These are phyloP conservation scores for Diarsia dahlii DNA, from an alignment of 2,888 invertebrate species.

Conservation along the genomic window DNA sequence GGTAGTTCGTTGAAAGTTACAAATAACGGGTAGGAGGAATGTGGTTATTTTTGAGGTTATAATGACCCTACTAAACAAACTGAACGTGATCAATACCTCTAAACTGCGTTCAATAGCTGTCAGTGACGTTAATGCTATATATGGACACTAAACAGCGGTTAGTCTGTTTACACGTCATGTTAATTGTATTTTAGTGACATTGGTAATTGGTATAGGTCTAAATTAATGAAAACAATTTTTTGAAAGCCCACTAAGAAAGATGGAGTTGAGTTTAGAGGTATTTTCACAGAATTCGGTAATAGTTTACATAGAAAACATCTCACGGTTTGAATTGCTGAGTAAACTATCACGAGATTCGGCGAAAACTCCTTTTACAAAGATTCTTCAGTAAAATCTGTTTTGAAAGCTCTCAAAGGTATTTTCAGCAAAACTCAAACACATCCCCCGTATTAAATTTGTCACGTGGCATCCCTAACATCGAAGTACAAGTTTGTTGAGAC, in stretches of 20 bases:
- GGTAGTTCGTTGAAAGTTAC: slow-evolving; percentile 1
- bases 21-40: background rate
- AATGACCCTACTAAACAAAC: background rate
- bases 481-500: slow-evolving; percentile 71
- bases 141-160: background rate
- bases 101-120: background rate
- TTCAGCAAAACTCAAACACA: background rate
- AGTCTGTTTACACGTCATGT: background rate
- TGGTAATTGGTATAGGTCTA: background rate
- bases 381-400: background rate
- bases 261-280: background rate
- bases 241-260: background rate
- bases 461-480: slow-evolving; percentile 42
- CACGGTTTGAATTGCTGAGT: background rate
- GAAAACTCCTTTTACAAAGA: background rate
- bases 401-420: background rate
- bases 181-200: background rate
- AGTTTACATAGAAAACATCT: background rate
- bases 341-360: background rate
- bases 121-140: background rate
- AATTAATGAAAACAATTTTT: background rate
- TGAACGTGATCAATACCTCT: background rate
- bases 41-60: background rate
- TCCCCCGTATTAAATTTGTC: slow-evolving; percentile 34
- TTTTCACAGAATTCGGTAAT: background rate